Evolutionary conservation across 2,113 vertebrate genomes (phyloP).

Genomic region (Mus spicilegus): DNA sequence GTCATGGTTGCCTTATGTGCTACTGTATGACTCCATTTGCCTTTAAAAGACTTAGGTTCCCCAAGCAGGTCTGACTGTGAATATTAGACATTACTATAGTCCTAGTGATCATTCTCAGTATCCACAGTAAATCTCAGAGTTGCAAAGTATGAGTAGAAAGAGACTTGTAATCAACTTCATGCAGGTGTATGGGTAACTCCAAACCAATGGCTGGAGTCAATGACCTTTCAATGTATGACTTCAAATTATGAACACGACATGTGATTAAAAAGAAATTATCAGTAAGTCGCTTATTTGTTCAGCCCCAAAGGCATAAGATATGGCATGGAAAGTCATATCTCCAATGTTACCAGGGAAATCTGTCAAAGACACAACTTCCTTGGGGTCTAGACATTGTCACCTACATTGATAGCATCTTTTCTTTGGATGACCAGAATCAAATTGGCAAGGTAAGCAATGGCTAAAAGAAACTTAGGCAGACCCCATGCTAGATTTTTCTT

Average conservation of each 20-base stretch:
- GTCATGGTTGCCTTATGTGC: constrained; percentile 60
- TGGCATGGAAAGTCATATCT: not conserved
- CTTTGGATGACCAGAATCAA: constrained; percentile 57
- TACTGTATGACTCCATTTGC: not conserved
- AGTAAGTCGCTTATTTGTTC: constrained; percentile 38
- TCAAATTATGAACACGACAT: not conserved
- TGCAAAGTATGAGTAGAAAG: constrained; percentile 21
- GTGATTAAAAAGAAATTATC: constrained; percentile 41
- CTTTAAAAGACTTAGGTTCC: constrained; percentile 45
- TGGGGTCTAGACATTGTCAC: constrained; percentile 18
- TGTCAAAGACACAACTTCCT: constrained; percentile 38
- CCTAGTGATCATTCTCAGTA: not conserved
- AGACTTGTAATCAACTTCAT: not conserved
- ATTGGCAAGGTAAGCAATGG: not conserved
- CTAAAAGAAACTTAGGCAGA: not conserved
- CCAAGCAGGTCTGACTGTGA: constrained; percentile 21
- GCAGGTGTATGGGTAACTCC: not conserved
- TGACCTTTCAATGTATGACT: not conserved
- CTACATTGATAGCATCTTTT: not conserved
- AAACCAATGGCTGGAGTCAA: not conserved
- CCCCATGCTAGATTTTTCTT: not conserved
- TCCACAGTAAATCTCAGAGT: not conserved
- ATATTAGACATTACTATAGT: not conserved
- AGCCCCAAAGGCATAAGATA: constrained; percentile 6
- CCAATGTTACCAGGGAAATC: constrained; percentile 2